Conservation (phyloP, 2,113 vertebrate species). For the Epinephelus cyanopodus region DNA sequence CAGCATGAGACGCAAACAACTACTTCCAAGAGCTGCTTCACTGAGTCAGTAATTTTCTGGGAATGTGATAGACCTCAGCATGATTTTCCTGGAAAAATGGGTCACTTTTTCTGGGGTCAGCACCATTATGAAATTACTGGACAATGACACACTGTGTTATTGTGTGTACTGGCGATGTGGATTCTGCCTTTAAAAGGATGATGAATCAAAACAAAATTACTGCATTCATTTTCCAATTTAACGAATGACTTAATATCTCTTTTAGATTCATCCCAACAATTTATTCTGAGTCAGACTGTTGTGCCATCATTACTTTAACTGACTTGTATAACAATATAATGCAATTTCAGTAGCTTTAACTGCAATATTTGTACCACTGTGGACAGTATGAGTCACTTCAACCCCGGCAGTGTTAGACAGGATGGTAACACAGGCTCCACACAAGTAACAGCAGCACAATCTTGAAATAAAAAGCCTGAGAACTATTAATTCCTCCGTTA, state of each 20-base stretch:
- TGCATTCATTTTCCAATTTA: background rate
- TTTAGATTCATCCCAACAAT: background rate
- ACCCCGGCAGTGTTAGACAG: background rate
- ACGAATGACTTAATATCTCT: background rate
- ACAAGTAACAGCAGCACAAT: background rate
- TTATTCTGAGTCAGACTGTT: background rate
- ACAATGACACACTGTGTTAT: background rate
- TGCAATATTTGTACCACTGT: background rate
- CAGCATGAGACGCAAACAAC: background rate
- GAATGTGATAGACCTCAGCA: background rate
- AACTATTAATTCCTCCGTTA: background rate
- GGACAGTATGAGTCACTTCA: background rate
- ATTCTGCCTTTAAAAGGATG: background rate
- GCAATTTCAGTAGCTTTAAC: conserved; percentile 3
- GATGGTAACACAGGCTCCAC: background rate
- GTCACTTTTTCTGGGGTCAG: background rate
- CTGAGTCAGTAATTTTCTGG: background rate
- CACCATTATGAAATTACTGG: background rate
- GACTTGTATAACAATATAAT: background rate
- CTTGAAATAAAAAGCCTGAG: background rate
- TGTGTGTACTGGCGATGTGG: background rate
- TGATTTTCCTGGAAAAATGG: conserved; percentile 7
- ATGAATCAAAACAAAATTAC: background rate
- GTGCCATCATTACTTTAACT: background rate
- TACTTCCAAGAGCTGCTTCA: conserved; percentile 1